These are phyloP conservation scores for Clusia tigrina DNA, from an alignment of 2,888 invertebrate genomes.

Conservation along the genomic window DNA sequence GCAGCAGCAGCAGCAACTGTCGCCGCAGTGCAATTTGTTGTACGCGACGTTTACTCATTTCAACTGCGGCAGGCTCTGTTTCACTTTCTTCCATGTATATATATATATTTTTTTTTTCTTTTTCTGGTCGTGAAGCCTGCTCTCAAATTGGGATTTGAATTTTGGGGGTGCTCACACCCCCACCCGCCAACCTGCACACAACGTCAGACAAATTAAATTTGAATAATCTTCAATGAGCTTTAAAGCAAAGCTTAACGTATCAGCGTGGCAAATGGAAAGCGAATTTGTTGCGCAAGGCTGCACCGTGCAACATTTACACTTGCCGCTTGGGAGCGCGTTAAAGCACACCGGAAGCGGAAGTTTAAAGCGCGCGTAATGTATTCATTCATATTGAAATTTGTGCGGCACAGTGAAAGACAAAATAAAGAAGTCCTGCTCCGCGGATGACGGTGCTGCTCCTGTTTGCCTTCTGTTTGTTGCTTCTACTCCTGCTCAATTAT, in stretches of 20 bases:
- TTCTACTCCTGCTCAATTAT: no score
- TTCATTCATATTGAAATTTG: constrained; percentile 23
- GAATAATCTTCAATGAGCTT: constrained; percentile 52
- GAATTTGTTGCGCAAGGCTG: constrained; percentile 27
- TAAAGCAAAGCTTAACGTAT: constrained; percentile 22
- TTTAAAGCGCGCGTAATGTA: constrained; percentile 7
- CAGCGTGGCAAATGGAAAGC: constrained; percentile 24
- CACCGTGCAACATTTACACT: constrained; percentile 12
- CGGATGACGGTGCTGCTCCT: no score
- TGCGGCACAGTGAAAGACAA: no score
- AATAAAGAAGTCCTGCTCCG: no score
- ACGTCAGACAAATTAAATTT: constrained; percentile 54
- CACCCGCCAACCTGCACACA: constrained; percentile 1
- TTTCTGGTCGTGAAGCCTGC: constrained; percentile 4
- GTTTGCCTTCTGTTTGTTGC: no score
- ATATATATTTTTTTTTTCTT: constrained; percentile 1
- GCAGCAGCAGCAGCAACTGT: not conserved
- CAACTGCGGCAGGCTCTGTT: constrained; percentile 6
- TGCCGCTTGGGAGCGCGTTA: not conserved
- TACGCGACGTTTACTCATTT: not conserved
- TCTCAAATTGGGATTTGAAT: not conserved
- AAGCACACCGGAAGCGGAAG: constrained; percentile 17
- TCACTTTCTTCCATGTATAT: no score
- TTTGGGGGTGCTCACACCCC: not conserved
- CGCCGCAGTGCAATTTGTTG: constrained; percentile 1